Evolutionary conservation across 1,140 invertebrate genomes (phyloP).

Genomic region (Drosophila trapezifrons): DNA sequence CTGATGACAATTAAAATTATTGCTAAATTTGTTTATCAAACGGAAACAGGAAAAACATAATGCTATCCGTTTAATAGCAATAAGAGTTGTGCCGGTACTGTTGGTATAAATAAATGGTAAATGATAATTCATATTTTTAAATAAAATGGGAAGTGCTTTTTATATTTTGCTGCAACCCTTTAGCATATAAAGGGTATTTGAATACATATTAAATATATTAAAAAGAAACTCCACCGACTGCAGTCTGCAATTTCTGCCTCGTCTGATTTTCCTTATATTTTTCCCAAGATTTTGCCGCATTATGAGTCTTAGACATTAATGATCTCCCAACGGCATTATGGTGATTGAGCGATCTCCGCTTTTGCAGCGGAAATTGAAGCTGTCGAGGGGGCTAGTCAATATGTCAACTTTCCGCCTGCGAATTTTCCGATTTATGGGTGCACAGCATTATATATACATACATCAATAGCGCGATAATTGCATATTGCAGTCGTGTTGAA

Average conservation of each 20-base stretch:
- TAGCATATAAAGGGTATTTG: not conserved
- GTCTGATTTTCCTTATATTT: not conserved
- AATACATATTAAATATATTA: not conserved
- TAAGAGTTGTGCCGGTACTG: not conserved
- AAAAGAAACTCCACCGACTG: too few species aligned
- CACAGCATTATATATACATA: conserved; percentile 23
- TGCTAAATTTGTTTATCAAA: not conserved
- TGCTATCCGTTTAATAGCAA: not conserved
- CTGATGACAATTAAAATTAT: not conserved
- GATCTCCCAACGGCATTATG: conserved; percentile 35
- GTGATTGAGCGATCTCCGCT: conserved; percentile 31
- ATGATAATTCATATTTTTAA: too few species aligned
- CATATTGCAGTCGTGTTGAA: conserved; percentile 36
- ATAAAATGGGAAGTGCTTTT: too few species aligned
- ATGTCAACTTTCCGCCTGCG: conserved; percentile 37
- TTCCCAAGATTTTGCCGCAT: conserved; percentile 11
- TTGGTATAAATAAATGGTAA: too few species aligned
- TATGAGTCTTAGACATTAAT: conserved; percentile 24
- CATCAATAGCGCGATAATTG: conserved; percentile 17
- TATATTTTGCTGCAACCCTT: not conserved
- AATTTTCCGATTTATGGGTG: conserved; percentile 32
- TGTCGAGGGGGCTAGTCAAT: conserved; percentile 44
- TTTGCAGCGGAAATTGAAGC: conserved; percentile 40
- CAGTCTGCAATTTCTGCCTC: not conserved
- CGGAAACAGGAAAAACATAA: conserved; percentile 1